phyloP scores from a whole-genome alignment of 2,797 vertebrate genomes.

The Muscicapa striata region DNA sequence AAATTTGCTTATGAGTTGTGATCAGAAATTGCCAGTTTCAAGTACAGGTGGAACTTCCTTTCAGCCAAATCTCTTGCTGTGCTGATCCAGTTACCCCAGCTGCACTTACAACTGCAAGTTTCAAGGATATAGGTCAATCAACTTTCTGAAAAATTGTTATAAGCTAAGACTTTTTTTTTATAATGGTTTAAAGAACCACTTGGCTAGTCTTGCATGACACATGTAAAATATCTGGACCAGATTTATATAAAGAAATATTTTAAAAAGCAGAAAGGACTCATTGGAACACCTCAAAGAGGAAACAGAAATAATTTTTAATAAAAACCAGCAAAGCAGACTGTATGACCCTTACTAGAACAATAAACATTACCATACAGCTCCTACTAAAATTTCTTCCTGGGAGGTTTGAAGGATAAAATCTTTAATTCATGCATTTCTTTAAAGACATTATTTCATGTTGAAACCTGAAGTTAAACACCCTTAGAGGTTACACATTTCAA shows the following conservation, averaged over 20 bases:
- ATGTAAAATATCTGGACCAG: background rate
- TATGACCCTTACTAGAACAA: background rate
- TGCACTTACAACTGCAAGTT: background rate
- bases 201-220: background rate
- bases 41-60: background rate
- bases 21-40: background rate
- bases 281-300: background rate
- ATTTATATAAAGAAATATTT: background rate
- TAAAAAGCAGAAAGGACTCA: background rate
- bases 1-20: background rate
- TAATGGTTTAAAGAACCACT: background rate
- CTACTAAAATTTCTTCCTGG: background rate
- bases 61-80: background rate
- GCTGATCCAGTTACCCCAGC: background rate
- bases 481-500: background rate
- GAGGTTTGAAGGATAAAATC: background rate
- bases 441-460: background rate
- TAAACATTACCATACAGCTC: background rate
- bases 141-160: background rate
- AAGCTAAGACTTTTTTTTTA: background rate
- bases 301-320: background rate
- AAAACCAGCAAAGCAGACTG: background rate
- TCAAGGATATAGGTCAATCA: background rate
- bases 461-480: background rate
- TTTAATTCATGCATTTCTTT: background rate